A percentile compares a stretch with the other conserved stretches of the same genome.
Evolutionary conservation across 2,888 invertebrate genomes (phyloP).

Genomic region (Matsumyia berberina): DNA sequence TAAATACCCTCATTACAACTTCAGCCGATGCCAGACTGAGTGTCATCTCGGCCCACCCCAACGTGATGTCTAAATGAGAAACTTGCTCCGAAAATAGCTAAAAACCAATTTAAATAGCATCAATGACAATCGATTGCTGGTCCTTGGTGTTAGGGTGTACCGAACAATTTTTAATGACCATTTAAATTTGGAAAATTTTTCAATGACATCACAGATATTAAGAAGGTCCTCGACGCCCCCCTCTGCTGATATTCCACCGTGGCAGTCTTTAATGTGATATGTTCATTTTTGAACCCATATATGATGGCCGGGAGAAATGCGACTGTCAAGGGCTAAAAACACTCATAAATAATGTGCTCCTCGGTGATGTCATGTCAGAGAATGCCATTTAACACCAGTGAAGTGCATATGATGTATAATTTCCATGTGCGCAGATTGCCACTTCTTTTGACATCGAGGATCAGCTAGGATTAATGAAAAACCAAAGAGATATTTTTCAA

Average conservation of each 20-base stretch:
- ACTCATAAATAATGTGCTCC: conserved; percentile 72
- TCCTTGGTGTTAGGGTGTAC: conserved; percentile 54
- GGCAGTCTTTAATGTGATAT: conserved; percentile 53
- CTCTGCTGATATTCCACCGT: conserved; percentile 10
- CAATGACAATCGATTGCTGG: conserved; percentile 63
- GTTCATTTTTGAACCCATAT: conserved; percentile 68
- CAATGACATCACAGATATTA: conserved; percentile 69
- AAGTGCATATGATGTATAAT: conserved; percentile 71
- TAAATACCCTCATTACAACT: conserved; percentile 75
- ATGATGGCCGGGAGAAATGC: conserved; percentile 45
- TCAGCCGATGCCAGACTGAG: conserved; percentile 47
- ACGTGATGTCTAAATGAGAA: conserved; percentile 25
- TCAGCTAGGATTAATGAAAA: conserved; percentile 46
- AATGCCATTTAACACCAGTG: conserved; percentile 75
- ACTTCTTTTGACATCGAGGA: conserved; percentile 30
- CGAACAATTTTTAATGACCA: conserved; percentile 73
- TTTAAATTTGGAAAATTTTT: conserved; percentile 76
- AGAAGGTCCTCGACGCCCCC: conserved; percentile 49
- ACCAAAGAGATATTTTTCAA: conserved; percentile 46
- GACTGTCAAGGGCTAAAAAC: conserved; percentile 74
- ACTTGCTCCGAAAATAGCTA: conserved; percentile 67
- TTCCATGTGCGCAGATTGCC: conserved; percentile 53
- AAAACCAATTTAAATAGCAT: conserved; percentile 75
- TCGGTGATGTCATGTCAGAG: conserved; percentile 59
- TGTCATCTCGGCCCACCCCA: conserved; percentile 49